Evolutionary conservation across 2,797 vertebrate genomes (phyloP).

Genomic region (Zenarchopterus dispar): DNA sequence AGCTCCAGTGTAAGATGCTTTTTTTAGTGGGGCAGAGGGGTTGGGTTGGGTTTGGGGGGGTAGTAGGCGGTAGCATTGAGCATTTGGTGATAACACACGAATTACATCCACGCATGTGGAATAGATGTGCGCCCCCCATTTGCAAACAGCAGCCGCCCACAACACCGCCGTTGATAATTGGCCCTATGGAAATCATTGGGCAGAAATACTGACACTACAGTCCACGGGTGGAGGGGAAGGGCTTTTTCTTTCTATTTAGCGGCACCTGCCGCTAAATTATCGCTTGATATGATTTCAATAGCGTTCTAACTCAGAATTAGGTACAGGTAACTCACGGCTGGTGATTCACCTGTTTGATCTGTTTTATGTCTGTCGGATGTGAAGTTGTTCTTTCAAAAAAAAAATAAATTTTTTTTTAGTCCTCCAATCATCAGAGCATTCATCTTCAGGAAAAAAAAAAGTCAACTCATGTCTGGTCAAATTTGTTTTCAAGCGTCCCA

Average conservation of each 20-base stretch:
- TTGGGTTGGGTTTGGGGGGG: neutral
- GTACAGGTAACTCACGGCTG: conserved; percentile 2
- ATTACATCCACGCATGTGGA: conserved; percentile 71
- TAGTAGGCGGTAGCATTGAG: conserved; percentile 38
- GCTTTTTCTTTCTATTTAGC: neutral
- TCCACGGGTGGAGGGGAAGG: neutral
- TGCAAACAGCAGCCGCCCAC: conserved; percentile 40
- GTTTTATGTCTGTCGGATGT: neutral
- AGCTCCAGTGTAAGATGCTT: conserved; percentile 82
- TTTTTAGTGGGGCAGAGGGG: conserved; percentile 28
- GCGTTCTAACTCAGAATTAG: no score
- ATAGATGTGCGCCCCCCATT: conserved; percentile 57
- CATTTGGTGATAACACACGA: conserved; percentile 64
- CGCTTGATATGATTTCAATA: no score
- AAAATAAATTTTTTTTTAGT: no score
- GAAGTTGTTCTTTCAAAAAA: no score
- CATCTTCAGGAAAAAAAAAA: neutral
- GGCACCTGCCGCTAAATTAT: conserved; percentile 32
- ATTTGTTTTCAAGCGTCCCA: conserved; percentile 31
- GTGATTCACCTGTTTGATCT: conserved; percentile 40
- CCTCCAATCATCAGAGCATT: no score
- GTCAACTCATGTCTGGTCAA: neutral
- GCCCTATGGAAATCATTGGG: conserved; percentile 67
- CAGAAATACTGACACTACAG: conserved; percentile 18
- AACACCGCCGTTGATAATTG: conserved; percentile 66